These are phyloP conservation scores for Zaprionus obscuricornis DNA, from an alignment of 2,888 invertebrate species.

Conservation along the genomic window DNA sequence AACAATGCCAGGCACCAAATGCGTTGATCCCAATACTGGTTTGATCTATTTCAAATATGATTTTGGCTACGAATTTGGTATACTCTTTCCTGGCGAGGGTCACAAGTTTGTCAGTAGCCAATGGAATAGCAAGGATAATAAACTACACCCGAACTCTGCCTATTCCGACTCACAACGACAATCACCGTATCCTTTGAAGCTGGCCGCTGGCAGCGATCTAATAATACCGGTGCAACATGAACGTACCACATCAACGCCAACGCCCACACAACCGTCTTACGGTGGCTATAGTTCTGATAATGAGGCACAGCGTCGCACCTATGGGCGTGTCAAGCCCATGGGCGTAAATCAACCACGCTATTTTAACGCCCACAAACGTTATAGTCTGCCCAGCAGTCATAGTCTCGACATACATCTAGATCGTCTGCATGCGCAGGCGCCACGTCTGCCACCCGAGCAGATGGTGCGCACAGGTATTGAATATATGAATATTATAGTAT, in stretches of 20 bases:
- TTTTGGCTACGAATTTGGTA: slow-evolving; percentile 91
- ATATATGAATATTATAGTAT: too few relatives aligned
- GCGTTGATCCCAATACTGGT: slow-evolving; percentile 90
- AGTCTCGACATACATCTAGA: slow-evolving; percentile 82
- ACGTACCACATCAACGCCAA: slow-evolving; percentile 79
- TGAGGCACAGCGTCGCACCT: slow-evolving; percentile 59
- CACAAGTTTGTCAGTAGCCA: slow-evolving; percentile 83
- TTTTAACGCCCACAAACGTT: slow-evolving; percentile 82
- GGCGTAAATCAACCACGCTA: slow-evolving; percentile 39
- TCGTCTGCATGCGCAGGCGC: slow-evolving; percentile 80
- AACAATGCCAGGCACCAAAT: slow-evolving; percentile 87
- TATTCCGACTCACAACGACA: slow-evolving; percentile 44
- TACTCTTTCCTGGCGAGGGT: slow-evolving; percentile 88
- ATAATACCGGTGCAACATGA: slow-evolving; percentile 82
- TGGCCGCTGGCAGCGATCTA: slow-evolving; percentile 80
- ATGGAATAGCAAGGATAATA: slow-evolving; percentile 66
- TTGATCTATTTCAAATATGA: slow-evolving; percentile 92
- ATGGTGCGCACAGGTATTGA: slow-evolving; percentile 68
- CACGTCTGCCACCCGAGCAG: slow-evolving; percentile 70
- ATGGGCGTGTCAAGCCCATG: slow-evolving; percentile 17
- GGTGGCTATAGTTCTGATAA: slow-evolving; percentile 79
- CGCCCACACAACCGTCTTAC: too few relatives aligned
- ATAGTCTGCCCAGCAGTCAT: slow-evolving; percentile 81
- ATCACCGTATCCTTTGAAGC: slow-evolving; percentile 83
- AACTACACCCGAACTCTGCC: slow-evolving; percentile 4